Conservation (phyloP, 2,113 vertebrate genomes). For the Megatriorchis doriae region DNA sequence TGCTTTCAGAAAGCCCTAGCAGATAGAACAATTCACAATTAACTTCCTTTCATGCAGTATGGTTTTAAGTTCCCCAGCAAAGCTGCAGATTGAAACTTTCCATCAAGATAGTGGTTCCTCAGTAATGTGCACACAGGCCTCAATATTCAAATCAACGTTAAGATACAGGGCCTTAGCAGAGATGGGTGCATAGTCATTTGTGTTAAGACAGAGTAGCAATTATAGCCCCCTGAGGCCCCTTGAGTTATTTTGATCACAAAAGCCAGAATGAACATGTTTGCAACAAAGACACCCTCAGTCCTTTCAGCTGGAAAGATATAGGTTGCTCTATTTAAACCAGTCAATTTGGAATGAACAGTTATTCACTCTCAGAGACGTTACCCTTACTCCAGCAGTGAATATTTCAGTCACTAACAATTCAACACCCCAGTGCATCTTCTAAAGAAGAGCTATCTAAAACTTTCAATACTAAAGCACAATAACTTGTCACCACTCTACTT, state of each 20-base stretch:
- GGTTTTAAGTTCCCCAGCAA: not conserved
- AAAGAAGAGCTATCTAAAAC: slow-evolving; percentile 6
- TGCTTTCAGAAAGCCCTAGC: not conserved
- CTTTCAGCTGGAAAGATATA: not conserved
- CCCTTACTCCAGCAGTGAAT: not conserved
- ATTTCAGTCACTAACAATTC: slow-evolving; percentile 3
- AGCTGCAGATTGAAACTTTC: not conserved
- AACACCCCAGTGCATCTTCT: not conserved
- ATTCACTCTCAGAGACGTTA: not conserved
- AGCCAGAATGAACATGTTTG: not conserved
- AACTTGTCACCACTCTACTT: slow-evolving; percentile 8
- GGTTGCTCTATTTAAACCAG: not conserved
- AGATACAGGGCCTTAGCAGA: not conserved
- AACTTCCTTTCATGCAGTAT: not conserved
- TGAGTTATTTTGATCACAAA: slow-evolving; percentile 18
- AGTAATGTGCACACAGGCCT: not conserved
- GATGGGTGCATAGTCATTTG: not conserved
- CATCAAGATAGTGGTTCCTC: not conserved
- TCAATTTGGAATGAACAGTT: not conserved
- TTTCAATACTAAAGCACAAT: not conserved
- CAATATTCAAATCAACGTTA: not conserved
- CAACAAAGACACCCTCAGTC: slow-evolving; percentile 3
- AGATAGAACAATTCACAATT: not conserved
- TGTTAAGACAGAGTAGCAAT: not conserved
- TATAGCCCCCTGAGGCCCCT: not conserved